phyloP scores from a whole-genome alignment of 2,888 invertebrate genomes.

The Bellardia pandia region DNA sequence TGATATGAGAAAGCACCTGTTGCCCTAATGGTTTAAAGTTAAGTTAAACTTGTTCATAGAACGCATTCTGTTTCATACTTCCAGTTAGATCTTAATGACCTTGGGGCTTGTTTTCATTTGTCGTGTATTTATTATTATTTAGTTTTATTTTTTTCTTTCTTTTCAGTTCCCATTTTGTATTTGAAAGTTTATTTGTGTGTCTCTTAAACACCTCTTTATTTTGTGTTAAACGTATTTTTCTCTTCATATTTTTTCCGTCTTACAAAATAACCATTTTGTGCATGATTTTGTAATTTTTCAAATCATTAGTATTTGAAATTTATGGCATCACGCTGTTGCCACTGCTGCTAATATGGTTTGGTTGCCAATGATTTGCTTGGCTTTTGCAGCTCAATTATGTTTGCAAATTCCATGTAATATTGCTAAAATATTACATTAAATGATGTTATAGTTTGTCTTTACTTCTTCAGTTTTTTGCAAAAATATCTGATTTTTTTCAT shows the following conservation, averaged over 20 bases:
- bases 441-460: conserved; percentile 56
- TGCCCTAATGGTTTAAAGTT: neutral
- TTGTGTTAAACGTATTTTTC: conserved; percentile 20
- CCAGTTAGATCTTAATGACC: conserved; percentile 76
- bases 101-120: conserved; percentile 79
- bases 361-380: conserved; percentile 68
- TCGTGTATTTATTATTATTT: conserved; percentile 71
- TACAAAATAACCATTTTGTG: conserved; percentile 73
- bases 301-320: conserved; percentile 72
- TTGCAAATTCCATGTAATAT: conserved; percentile 60
- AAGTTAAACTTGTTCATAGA: conserved; percentile 6
- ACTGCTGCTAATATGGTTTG: conserved; percentile 66
- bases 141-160: conserved; percentile 38
- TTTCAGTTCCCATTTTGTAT: conserved; percentile 12
- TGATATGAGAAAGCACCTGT: conserved; percentile 22
- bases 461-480: neutral
- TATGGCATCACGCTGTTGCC: conserved; percentile 73
- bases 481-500: neutral
- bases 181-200: conserved; percentile 16
- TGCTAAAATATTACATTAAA: conserved; percentile 46
- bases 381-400: conserved; percentile 70
- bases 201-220: conserved; percentile 54
- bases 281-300: conserved; percentile 77
- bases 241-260: conserved; percentile 50
- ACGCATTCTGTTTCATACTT: conserved; percentile 34